Percentiles rank a stretch among this genome's conserved stretches.
phyloP scores from a whole-genome alignment of 2,797 vertebrate genomes.

The Fringilla coelebs region DNA sequence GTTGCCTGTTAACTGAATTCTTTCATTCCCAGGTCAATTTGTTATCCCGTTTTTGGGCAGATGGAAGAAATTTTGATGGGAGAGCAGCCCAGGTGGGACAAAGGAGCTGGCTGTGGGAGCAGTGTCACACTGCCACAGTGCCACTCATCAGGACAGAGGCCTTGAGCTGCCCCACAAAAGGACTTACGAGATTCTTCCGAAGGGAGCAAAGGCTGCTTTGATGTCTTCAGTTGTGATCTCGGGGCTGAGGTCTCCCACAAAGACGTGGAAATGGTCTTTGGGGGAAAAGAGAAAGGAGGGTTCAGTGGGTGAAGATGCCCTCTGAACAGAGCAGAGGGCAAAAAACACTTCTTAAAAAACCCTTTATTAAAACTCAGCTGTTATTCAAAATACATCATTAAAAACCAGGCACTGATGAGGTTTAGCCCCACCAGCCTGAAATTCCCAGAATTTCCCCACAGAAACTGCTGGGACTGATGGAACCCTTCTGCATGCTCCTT shows the following conservation, averaged over 20 bases:
- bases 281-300: constrained; percentile 48
- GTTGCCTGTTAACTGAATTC: constrained; percentile 22
- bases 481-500: background rate
- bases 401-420: no score
- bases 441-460: background rate
- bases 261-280: constrained; percentile 97
- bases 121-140: background rate
- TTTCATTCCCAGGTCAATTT: constrained; percentile 73
- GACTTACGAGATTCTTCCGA: constrained; percentile 98
- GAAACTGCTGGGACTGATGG: background rate
- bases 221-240: constrained; percentile 99
- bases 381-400: background rate
- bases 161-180: background rate
- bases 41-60: constrained; percentile 70
- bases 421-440: background rate
- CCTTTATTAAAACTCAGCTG: background rate
- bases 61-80: constrained; percentile 56
- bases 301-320: constrained; percentile 5
- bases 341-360: background rate
- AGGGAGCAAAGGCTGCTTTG: constrained; percentile 95
- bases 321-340: background rate
- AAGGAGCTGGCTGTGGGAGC: background rate
- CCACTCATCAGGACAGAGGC: background rate
- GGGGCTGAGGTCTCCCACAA: constrained; percentile 97
- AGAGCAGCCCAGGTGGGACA: no score